These are phyloP conservation scores for Osmerus mordax DNA, from an alignment of 2,113 vertebrate genomes.

Conservation along the genomic window DNA sequence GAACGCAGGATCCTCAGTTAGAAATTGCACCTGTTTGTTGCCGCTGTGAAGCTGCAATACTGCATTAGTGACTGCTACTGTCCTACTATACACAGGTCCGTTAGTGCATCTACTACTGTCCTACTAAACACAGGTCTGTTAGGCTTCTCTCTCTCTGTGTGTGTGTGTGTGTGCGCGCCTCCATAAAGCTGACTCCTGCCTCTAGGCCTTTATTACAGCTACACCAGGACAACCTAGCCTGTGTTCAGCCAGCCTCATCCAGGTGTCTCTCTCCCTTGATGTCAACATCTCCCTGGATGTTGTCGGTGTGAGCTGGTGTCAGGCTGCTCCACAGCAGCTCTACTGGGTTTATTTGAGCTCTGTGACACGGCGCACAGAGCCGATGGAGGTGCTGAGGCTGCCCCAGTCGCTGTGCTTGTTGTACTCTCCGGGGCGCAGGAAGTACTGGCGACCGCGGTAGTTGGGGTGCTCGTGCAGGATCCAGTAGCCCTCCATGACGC, in stretches of 20 bases:
- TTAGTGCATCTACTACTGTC: neutral
- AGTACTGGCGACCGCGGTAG: conserved; percentile 24
- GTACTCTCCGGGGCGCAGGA: conserved; percentile 35
- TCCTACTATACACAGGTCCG: neutral
- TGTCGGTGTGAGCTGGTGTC: neutral
- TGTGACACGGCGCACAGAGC: conserved; percentile 33
- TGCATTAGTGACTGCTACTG: neutral
- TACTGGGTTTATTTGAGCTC: conserved; percentile 20
- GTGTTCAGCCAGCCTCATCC: neutral
- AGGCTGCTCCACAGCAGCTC: neutral
- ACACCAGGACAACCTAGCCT: conserved; percentile 1
- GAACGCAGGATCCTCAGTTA: conserved; percentile 9
- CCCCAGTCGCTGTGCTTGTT: conserved; percentile 35
- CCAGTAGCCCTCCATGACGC: conserved; percentile 37
- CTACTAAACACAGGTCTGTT: too few relatives aligned
- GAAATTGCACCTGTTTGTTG: neutral
- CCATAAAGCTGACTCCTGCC: neutral
- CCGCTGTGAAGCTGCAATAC: neutral
- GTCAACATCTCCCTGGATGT: too few relatives aligned
- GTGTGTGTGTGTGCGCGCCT: neutral
- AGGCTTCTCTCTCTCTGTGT: neutral
- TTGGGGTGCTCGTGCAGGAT: conserved; percentile 31
- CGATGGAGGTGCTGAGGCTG: conserved; percentile 20
- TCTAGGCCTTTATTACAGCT: neutral
- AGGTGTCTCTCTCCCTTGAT: neutral